Conservation (phyloP, 2,113 vertebrate genomes). For the Dendropsophus ebraccatus region DNA sequence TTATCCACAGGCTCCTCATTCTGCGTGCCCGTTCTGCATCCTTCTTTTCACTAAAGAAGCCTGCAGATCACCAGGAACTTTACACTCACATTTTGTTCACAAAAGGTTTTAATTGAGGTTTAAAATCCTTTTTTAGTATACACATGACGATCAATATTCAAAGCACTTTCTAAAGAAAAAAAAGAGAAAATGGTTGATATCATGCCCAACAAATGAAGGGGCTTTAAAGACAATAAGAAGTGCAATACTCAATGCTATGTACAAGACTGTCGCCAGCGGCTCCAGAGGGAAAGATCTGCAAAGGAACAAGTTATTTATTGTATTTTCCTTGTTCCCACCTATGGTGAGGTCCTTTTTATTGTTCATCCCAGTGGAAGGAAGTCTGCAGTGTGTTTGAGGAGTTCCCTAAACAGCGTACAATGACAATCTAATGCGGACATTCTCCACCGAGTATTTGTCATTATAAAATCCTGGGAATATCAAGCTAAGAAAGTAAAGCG, state of each 20-base stretch:
- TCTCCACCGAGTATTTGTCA: neutral
- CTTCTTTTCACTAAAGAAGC: slow-evolving; percentile 19
- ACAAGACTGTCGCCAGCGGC: neutral
- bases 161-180: neutral
- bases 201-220: neutral
- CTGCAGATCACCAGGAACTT: neutral
- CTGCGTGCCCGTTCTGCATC: neutral
- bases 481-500: neutral
- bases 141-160: neutral
- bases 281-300: neutral
- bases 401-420: neutral
- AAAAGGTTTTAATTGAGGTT: slow-evolving; percentile 27
- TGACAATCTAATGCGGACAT: neutral
- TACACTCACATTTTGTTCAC: slow-evolving; percentile 4
- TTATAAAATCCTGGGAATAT: neutral
- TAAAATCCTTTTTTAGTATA: neutral
- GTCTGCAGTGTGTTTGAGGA: neutral
- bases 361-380: neutral
- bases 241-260: slow-evolving; percentile 31
- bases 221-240: neutral
- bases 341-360: neutral
- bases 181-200: neutral
- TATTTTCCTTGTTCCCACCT: neutral
- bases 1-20: neutral
- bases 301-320: slow-evolving; percentile 24